phyloP scores from a whole-genome alignment of 2,888 invertebrate genomes.

The Hecatera dysodea region DNA sequence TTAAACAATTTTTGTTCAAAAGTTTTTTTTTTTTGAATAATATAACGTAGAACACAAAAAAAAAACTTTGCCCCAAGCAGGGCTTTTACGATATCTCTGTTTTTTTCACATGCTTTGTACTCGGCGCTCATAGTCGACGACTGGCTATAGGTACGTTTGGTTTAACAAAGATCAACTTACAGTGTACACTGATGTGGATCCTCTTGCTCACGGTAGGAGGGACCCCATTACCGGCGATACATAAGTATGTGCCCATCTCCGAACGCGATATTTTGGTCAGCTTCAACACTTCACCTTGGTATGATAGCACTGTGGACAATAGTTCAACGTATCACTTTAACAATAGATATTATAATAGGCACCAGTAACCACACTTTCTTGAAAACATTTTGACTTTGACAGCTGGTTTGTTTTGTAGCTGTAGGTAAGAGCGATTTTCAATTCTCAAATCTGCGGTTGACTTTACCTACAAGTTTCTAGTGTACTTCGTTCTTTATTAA shows the following conservation, averaged over 20 bases:
- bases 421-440: not conserved
- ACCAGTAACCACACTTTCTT: not conserved
- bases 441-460: not conserved
- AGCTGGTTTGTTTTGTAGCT: not conserved
- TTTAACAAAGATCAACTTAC: conserved; percentile 91
- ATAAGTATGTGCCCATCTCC: conserved; percentile 98
- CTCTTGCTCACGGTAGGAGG: conserved; percentile 97
- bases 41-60: too few relatives aligned
- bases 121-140: not conserved
- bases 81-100: too few relatives aligned
- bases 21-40: not conserved
- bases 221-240: conserved; percentile 97
- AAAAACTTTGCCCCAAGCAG: too few relatives aligned
- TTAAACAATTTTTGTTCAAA: not conserved
- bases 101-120: too few relatives aligned
- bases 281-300: conserved; percentile 95
- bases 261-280: conserved; percentile 96
- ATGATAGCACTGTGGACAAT: conserved; percentile 92
- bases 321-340: conserved; percentile 24
- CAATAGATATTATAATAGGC: not conserved
- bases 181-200: conserved; percentile 97
- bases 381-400: not conserved
- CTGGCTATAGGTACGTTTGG: not conserved
- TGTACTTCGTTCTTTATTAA: not conserved
- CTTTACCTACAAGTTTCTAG: not conserved